Conservation (phyloP, 2,113 vertebrate species). For the Rattus norvegicus region DNA sequence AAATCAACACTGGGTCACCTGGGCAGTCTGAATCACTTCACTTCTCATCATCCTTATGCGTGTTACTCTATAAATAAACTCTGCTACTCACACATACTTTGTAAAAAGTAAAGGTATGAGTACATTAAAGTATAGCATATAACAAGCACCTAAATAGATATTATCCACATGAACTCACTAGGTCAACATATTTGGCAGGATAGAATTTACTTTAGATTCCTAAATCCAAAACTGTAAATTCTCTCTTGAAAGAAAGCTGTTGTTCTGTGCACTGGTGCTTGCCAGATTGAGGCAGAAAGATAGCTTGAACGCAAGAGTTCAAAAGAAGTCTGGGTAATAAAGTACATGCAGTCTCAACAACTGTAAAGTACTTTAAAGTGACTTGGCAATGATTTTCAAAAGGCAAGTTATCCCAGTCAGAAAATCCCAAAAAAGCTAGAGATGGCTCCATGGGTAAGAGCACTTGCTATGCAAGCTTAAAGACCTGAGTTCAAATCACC, state of each 20-base stretch:
- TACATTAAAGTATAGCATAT: not conserved
- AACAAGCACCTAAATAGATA: not conserved
- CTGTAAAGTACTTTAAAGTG: slow-evolving; percentile 4
- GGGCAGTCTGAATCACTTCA: not conserved
- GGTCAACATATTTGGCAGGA: not conserved
- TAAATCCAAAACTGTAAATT: slow-evolving; percentile 3
- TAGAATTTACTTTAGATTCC: not conserved
- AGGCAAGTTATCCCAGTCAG: not conserved
- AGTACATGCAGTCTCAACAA: not conserved
- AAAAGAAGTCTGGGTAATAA: not conserved
- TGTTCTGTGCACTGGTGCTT: not conserved
- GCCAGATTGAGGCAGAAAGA: not conserved
- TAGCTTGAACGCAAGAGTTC: not conserved
- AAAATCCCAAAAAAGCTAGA: not conserved
- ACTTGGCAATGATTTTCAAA: not conserved
- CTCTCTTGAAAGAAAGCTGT: not conserved
- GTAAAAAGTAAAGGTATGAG: not conserved
- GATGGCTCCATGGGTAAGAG: not conserved
- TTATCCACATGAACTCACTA: slow-evolving; percentile 39
- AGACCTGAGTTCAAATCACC: not conserved
- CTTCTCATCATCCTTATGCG: not conserved
- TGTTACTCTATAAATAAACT: slow-evolving; percentile 26
- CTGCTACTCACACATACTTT: not conserved
- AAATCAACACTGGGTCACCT: not conserved
- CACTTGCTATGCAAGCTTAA: not conserved